Conservation (phyloP, 2,113 vertebrate species). For the Siniperca chuatsi region DNA sequence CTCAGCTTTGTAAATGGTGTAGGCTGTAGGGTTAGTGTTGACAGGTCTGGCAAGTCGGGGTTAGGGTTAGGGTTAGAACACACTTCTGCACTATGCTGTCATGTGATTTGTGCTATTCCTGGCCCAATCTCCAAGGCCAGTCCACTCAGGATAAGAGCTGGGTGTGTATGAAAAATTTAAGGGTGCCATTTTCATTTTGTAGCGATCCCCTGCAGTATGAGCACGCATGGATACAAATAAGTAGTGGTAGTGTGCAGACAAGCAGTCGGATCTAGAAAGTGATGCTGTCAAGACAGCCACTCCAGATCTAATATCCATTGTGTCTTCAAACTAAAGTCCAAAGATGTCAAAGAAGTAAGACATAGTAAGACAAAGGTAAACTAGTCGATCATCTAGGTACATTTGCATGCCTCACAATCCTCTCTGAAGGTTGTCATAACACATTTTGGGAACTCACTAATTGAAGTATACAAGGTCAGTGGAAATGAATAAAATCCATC, state of each 20-base stretch:
- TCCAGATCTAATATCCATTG: not conserved
- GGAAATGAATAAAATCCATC: not conserved
- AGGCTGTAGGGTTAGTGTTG: no score
- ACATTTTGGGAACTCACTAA: not conserved
- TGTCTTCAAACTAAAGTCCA: not conserved
- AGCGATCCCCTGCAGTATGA: constrained; percentile 4
- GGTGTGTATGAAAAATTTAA: constrained; percentile 32
- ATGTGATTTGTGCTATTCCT: constrained; percentile 34
- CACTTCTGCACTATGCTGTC: not conserved
- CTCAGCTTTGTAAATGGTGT: no score
- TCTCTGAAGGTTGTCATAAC: not conserved
- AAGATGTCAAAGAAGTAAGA: not conserved
- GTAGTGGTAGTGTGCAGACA: not conserved
- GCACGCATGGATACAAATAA: constrained; percentile 16
- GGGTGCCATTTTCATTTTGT: constrained; percentile 39
- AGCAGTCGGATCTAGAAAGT: not conserved
- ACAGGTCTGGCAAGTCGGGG: not conserved
- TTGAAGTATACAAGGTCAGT: not conserved
- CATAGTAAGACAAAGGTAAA: not conserved
- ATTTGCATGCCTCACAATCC: not conserved
- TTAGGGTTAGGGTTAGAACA: not conserved
- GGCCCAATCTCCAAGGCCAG: not conserved
- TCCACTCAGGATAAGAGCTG: constrained; percentile 17
- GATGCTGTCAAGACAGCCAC: constrained; percentile 1
- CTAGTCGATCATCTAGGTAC: not conserved